Conservation (phyloP, 2,797 vertebrate species). For the Urosaurus nigricauda region DNA sequence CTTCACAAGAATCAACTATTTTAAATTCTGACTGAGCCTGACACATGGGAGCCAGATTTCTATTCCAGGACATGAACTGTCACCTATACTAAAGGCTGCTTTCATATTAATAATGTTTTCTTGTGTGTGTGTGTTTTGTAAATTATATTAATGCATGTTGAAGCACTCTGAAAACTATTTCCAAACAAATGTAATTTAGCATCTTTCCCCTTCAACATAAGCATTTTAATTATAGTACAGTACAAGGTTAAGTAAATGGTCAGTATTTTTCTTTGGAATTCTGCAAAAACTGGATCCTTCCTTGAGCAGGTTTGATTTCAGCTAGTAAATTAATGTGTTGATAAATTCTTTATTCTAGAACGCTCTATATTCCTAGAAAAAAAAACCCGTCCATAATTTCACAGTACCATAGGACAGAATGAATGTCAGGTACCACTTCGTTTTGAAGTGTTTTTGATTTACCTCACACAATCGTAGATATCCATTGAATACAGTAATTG, state of each 20-base stretch:
- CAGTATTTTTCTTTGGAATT: conserved; percentile 39
- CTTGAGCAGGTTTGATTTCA: conserved; percentile 31
- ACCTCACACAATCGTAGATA: neutral
- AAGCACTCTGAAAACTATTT: conserved; percentile 72
- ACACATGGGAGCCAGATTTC: neutral
- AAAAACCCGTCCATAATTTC: neutral
- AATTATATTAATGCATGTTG: conserved; percentile 73
- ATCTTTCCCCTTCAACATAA: conserved; percentile 59
- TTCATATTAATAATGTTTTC: conserved; percentile 11
- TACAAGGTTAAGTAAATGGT: conserved; percentile 23
- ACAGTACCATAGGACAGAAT: neutral
- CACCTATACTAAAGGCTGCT: conserved; percentile 4
- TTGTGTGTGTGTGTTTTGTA: too few species aligned
- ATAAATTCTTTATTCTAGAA: conserved; percentile 20
- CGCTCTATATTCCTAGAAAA: neutral
- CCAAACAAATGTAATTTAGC: conserved; percentile 65
- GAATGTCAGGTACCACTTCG: neutral
- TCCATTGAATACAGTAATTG: neutral
- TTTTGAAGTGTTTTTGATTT: neutral
- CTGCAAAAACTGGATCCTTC: conserved; percentile 45
- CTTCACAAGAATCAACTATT: neutral
- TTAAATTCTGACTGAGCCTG: neutral
- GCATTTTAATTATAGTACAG: conserved; percentile 17
- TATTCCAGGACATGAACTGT: conserved; percentile 1
- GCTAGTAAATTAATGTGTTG: conserved; percentile 15